phyloP scores from a whole-genome alignment of 2,797 vertebrate genomes.

The Sus cebifrons region DNA sequence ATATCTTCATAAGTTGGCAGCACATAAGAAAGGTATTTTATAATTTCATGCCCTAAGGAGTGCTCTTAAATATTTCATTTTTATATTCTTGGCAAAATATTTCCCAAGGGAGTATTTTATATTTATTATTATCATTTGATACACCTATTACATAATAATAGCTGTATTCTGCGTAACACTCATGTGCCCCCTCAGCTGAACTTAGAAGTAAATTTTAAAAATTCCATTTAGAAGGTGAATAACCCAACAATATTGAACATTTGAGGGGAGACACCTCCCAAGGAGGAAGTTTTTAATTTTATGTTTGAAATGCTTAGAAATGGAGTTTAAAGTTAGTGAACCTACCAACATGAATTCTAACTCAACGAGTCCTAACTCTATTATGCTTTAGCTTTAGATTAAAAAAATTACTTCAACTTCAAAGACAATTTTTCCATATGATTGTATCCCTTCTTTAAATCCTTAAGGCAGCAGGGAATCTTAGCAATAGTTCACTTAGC shows the following conservation, averaged over 20 bases:
- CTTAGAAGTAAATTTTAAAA: not conserved
- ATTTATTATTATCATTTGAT: conserved; percentile 43
- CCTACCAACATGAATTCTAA: not conserved
- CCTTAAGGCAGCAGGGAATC: not conserved
- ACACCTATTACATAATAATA: not conserved
- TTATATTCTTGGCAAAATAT: not conserved
- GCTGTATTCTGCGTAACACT: not conserved
- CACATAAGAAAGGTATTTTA: not conserved
- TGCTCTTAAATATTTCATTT: not conserved
- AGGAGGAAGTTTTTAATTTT: not conserved
- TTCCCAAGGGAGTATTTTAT: conserved; percentile 18
- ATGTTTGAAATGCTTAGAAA: conserved; percentile 4
- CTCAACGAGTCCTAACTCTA: not conserved
- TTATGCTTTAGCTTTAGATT: not conserved
- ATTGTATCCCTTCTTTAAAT: conserved; percentile 21
- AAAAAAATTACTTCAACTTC: not conserved
- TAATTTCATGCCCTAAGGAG: not conserved
- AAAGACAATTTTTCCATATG: not conserved
- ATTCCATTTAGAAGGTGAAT: not conserved
- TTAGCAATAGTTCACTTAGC: not conserved
- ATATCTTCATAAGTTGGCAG: not conserved
- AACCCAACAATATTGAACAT: not conserved
- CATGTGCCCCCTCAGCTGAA: not conserved
- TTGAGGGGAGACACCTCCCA: not conserved
- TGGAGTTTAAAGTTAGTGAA: not conserved